phyloP scores from a whole-genome alignment of 2,797 vertebrate genomes.

The Discoglossus pictus region DNA sequence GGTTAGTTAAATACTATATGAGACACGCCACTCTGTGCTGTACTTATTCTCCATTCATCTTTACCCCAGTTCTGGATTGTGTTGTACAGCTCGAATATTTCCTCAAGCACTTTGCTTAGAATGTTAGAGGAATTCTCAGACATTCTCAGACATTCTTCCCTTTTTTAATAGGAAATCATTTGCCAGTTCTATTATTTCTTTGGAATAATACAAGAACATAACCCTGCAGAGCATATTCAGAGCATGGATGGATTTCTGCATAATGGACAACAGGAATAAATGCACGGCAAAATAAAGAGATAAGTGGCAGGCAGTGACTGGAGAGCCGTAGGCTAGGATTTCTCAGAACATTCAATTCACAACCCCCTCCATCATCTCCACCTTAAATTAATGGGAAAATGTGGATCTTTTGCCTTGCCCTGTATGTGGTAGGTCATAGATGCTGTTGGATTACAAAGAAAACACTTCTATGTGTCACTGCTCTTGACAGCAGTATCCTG shows the following conservation, averaged over 20 bases:
- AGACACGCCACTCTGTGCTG: no score
- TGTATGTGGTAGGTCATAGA: slow-evolving; percentile 58
- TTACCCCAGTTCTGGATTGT: no score
- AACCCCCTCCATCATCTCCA: slow-evolving; percentile 40
- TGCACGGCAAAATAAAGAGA: slow-evolving; percentile 51
- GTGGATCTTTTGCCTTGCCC: slow-evolving; percentile 53
- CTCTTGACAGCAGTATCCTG: slow-evolving; percentile 76
- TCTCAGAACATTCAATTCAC: slow-evolving; percentile 45
- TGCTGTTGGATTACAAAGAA: slow-evolving; percentile 70
- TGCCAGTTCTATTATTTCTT: slow-evolving; percentile 25
- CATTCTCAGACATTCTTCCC: slow-evolving; percentile 36
- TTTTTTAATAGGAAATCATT: slow-evolving; percentile 31
- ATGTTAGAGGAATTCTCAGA: slow-evolving; percentile 36
- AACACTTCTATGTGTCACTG: slow-evolving; percentile 70
- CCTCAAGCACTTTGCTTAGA: slow-evolving; percentile 34
- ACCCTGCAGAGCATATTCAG: slow-evolving; percentile 61
- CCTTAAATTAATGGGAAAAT: slow-evolving; percentile 53
- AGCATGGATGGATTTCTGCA: slow-evolving; percentile 62
- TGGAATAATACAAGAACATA: slow-evolving; percentile 45
- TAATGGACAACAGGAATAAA: slow-evolving; percentile 62
- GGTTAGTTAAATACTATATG: no score
- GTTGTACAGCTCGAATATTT: no score
- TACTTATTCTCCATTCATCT: no score
- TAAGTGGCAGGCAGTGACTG: slow-evolving; percentile 39
- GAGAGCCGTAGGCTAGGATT: slow-evolving; percentile 42